phyloP scores from a whole-genome alignment of 2,888 invertebrate species.

The Agrochola lota region DNA sequence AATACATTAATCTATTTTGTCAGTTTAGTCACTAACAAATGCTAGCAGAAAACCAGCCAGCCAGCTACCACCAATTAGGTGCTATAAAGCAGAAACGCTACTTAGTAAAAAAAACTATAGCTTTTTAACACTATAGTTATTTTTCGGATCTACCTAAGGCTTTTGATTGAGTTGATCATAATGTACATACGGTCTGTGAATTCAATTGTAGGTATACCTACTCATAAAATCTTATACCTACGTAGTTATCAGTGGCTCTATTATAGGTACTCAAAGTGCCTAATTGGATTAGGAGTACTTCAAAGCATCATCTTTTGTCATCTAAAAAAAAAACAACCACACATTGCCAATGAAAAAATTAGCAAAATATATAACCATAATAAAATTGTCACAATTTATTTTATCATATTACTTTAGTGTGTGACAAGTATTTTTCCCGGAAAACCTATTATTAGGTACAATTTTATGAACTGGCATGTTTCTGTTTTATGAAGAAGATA shows the following conservation, averaged over 20 bases:
- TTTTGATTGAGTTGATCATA: background rate
- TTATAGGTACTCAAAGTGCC: background rate
- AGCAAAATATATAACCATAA: background rate
- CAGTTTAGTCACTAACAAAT: background rate
- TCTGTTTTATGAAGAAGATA: conserved; percentile 26
- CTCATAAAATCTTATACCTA: background rate
- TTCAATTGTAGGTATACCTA: background rate
- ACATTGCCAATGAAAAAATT: too few species aligned
- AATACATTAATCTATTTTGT: background rate
- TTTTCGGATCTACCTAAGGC: background rate
- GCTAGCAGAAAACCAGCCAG: background rate
- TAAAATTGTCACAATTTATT: conserved; percentile 7
- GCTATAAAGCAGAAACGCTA: background rate
- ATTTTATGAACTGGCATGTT: conserved; percentile 3
- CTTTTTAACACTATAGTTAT: background rate
- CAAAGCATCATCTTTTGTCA: background rate
- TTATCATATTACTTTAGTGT: conserved; percentile 11
- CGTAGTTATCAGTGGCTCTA: too few species aligned
- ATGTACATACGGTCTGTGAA: background rate
- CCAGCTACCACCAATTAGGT: background rate
- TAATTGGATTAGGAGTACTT: background rate
- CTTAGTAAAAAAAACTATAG: background rate
- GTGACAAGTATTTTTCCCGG: conserved; percentile 17
- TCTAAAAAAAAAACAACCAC: too few species aligned
- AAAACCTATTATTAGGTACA: conserved; percentile 10